phyloP scores from a whole-genome alignment of 2,888 invertebrate genomes.

The Volucella inanis region DNA sequence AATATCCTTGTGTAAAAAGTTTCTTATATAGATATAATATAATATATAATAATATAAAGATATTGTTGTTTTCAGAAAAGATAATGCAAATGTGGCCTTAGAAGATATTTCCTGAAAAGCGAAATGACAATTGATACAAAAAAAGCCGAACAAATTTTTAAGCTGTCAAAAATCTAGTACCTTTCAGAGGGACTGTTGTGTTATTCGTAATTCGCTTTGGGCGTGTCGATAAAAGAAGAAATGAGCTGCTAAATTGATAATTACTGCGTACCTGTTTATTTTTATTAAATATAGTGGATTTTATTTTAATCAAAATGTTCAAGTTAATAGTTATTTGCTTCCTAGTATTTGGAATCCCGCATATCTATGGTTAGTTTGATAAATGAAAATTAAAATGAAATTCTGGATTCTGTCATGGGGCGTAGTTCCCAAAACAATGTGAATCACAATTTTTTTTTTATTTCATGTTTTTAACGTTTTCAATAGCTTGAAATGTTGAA shows the following conservation, averaged over 20 bases:
- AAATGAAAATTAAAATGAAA: constrained; percentile 10
- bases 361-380: constrained; percentile 52
- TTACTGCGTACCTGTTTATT: constrained; percentile 19
- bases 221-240: constrained; percentile 57
- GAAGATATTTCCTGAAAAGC: background rate
- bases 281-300: constrained; percentile 47
- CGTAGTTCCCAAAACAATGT: constrained; percentile 42
- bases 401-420: constrained; percentile 17
- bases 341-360: constrained; percentile 17
- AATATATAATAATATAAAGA: too few species aligned
- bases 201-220: constrained; percentile 49
- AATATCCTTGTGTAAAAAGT: too few species aligned
- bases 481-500: background rate
- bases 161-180: constrained; percentile 65
- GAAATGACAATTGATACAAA: background rate
- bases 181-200: constrained; percentile 1
- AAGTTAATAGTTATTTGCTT: constrained; percentile 32
- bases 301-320: constrained; percentile 44
- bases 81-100: background rate
- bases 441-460: constrained; percentile 17
- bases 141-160: constrained; percentile 22
- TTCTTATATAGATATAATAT: too few species aligned
- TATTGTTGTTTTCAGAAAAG: background rate
- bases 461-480: background rate
- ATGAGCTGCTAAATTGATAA: constrained; percentile 39